Base-by-base conservation (phyloP, 2,113 vertebrate genomes). In the Eonycteris spelaea region DNA sequence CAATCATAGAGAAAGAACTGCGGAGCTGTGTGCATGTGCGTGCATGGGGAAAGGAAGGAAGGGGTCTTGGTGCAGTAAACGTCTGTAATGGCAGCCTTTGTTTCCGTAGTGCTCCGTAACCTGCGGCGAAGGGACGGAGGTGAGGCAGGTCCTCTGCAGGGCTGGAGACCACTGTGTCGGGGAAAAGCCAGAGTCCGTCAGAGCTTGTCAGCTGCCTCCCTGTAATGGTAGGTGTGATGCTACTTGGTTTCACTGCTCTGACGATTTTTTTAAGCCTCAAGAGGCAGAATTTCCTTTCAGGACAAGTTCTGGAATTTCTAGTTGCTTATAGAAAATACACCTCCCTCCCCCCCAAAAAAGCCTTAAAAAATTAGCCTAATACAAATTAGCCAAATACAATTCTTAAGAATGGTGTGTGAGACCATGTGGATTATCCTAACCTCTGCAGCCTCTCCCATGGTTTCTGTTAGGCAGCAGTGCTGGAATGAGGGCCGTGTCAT, bases 71-170 rank as follows among this genome's bases (percentile, higher is more conserved):
- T 53, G 73, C n/a, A 55, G 71, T 43, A n/a, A 30, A 43, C 0
- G 0, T 57, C 77, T 55, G 0, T 86, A 91, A 95, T 48, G 15
- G 35, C 13, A 2, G 6, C 88, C 61, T 97, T 85, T 97, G 80
- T 97, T 87, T 71, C 43, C 55, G 0, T 68, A 99, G 99, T 99
- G 99, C 83, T 99, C 99, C 0, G 99, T 99, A 92, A 99, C 99
- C 35, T 99, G 99, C 0, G 99, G 99, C 0, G 99, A 99, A 94
- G 99, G 99, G 21, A 98, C 98, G 0, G 99, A 99, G 94, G 98
- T 97, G 75, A 98, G 99, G 48, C 97, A 99, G 96, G 98, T 99
- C 45, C 98, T 98, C 1, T 99, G 99, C 94, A 99, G 99, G 0
- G 98, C 98, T 0, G 99, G 99, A 35, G 99, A 99, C 90, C 99